Base-by-base conservation (phyloP, 2,113 vertebrate species). In the Corythornis cristatus region DNA sequence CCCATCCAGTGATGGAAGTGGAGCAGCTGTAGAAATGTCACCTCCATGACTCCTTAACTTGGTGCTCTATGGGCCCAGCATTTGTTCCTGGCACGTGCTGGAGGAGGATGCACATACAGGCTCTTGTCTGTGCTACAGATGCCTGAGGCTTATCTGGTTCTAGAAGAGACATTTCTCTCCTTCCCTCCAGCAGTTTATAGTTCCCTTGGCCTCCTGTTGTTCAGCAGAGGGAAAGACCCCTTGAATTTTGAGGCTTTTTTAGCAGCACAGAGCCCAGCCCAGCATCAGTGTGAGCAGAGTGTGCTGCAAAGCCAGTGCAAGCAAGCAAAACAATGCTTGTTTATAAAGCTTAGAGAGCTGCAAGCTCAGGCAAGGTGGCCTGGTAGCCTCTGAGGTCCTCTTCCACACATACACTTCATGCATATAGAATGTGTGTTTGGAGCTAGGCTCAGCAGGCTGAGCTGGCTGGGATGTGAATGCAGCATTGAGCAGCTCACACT, bases 211-310 rank as follows among this genome's bases (percentile, higher is more conserved):
- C 43, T 75, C 26, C n/a, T 5, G 16, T 45, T 28, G 40, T 35
- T 64, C 19, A 23, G 13, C 40, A 48, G n/a, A 7, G 17, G 11
- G 5, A 12, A 7, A 62, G 9, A 19, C 2, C 43, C 23, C 25
- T 0, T 11, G 46, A 48, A 35, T 42, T 15, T 0, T 0, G 42
- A 14, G 28, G 22, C 21, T 48, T 19, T 60, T 8, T 60, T 15
- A 61, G 61, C 40, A 31, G 29, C 9, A 3, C 62, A 11, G 76
- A n/a, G 25, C 35, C 43, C 0, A 0, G 40, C 25, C 4, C 20
- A 37, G 8, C 51, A 22, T 2, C 21, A 45, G 5, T 26, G 62
- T 58, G 48, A 58, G 54, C 53, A 22, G 50, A 19, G 20, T 3
- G 45, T 54, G 43, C 54, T 46, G 35, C 65, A 57, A 50, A 77